Percentiles rank a stretch among this genome's conserved stretches.
Evolutionary conservation across 1,140 invertebrate genomes (phyloP).

Genomic region (Leucophenga varia): DNA sequence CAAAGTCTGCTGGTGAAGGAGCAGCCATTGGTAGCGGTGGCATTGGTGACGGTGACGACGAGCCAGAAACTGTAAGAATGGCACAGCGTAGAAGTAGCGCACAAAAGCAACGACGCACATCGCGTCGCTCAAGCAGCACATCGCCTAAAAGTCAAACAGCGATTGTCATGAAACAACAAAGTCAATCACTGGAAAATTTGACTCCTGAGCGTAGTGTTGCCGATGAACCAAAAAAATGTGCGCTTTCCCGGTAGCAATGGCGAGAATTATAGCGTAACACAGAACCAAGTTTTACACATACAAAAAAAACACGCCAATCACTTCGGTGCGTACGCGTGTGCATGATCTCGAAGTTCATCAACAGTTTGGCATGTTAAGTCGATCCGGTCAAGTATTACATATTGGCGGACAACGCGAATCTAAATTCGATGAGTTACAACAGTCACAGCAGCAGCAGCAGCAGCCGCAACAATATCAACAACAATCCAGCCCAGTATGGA

Average conservation of each 20-base stretch:
- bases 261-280: conserved; percentile 82
- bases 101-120: conserved; percentile 39
- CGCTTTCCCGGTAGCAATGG: conserved; percentile 81
- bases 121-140: conserved; percentile 53
- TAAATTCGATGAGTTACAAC: too few species aligned
- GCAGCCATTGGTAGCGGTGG: conserved; percentile 6
- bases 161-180: conserved; percentile 49
- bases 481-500: conserved; percentile 59
- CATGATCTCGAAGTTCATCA: conserved; percentile 48
- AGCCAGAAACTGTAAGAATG: conserved; percentile 21
- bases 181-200: conserved; percentile 66
- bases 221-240: conserved; percentile 69
- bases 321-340: conserved; percentile 46
- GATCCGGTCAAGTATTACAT: too few species aligned
- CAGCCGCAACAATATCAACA: conserved; percentile 4
- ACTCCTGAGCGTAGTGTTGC: conserved; percentile 56
- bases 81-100: conserved; percentile 38
- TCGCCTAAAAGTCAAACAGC: conserved; percentile 49
- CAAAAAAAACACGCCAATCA: conserved; percentile 58
- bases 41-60: conserved; percentile 9
- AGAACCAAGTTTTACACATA: conserved; percentile 83
- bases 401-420: too few species aligned
- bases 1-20: conserved; percentile 29
- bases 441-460: conserved; percentile 15
- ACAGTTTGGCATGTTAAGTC: too few species aligned